Evolutionary conservation across 1,140 invertebrate genomes (phyloP).

Genomic region (Hestina assimilis): DNA sequence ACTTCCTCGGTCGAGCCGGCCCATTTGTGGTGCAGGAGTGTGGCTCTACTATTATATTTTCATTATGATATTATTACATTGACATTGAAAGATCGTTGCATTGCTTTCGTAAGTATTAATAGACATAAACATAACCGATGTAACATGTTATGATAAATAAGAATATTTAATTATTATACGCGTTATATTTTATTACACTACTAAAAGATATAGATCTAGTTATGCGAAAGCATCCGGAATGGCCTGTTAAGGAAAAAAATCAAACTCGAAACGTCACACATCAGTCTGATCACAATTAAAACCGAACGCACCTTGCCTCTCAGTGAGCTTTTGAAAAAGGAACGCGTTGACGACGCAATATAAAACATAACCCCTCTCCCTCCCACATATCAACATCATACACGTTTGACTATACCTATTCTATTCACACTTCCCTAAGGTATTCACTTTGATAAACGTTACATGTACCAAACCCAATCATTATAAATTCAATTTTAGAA

Average conservation of each 20-base stretch:
- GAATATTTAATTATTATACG: not conserved
- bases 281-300: slow-evolving; percentile 65
- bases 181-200: not conserved
- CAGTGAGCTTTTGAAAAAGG: slow-evolving; percentile 64
- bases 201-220: slow-evolving; percentile 2
- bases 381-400: slow-evolving; percentile 31
- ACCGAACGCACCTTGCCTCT: slow-evolving; percentile 71
- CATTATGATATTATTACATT: too few relatives aligned
- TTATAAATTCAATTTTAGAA: not conserved
- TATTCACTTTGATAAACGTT: not conserved
- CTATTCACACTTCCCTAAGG: slow-evolving; percentile 40
- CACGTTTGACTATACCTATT: slow-evolving; percentile 31
- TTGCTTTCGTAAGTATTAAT: too few relatives aligned
- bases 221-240: not conserved
- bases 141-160: too few relatives aligned
- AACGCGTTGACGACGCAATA: slow-evolving; percentile 49
- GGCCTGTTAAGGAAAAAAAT: slow-evolving; percentile 1
- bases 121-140: too few relatives aligned
- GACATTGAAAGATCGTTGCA: too few relatives aligned
- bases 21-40: too few relatives aligned
- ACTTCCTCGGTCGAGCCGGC: too few relatives aligned
- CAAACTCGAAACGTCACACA: slow-evolving; percentile 28
- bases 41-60: too few relatives aligned
- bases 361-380: slow-evolving; percentile 38
- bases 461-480: not conserved